Conservation (phyloP, 2,113 vertebrate species). For the Macrotus californicus region DNA sequence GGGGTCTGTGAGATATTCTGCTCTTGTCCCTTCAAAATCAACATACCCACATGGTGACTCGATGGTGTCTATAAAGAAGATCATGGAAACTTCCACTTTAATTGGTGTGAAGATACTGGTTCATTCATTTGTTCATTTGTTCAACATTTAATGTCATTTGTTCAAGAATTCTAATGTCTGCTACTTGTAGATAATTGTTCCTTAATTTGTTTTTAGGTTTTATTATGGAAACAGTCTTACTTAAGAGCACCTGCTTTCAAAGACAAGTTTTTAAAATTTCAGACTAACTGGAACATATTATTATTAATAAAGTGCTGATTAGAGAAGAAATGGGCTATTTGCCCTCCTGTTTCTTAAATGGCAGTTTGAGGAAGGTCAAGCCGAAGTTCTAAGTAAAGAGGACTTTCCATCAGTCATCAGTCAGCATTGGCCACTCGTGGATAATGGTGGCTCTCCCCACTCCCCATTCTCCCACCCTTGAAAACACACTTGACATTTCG, state of each 20-base stretch:
- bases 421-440: background rate
- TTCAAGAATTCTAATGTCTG: background rate
- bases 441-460: background rate
- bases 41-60: background rate
- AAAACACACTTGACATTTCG: background rate
- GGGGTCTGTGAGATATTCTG: background rate
- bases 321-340: background rate
- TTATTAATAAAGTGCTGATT: conserved; percentile 2
- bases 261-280: background rate
- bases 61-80: background rate
- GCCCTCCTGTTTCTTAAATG: background rate
- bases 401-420: background rate
- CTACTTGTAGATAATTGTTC: background rate
- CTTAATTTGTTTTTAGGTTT: conserved; percentile 26
- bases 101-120: background rate
- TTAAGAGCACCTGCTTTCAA: background rate
- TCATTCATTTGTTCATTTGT: background rate
- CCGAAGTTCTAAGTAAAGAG: background rate
- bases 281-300: background rate
- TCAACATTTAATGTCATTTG: background rate
- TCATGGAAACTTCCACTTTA: background rate
- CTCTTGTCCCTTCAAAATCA: background rate
- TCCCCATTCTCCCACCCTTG: background rate
- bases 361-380: background rate
- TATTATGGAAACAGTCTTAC: background rate